These are phyloP conservation scores for Miltochrista miniata DNA, from an alignment of 2,888 invertebrate species.

Conservation along the genomic window DNA sequence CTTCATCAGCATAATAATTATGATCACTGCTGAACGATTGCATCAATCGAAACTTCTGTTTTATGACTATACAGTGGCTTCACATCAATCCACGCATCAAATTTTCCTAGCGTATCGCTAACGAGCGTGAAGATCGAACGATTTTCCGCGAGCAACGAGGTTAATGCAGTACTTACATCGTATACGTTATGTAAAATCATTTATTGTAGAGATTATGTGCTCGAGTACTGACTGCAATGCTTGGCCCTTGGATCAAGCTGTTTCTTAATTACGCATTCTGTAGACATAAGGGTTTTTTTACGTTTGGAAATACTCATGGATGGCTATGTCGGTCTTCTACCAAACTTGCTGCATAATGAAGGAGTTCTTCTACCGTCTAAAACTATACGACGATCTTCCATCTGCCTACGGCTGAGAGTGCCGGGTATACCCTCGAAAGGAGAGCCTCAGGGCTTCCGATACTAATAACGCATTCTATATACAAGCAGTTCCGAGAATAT, in stretches of 20 bases:
- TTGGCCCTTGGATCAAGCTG: conserved; percentile 5
- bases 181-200: conserved; percentile 24
- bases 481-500: too few relatives aligned
- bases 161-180: conserved; percentile 20
- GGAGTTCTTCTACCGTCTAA: too few relatives aligned
- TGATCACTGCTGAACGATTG: too few relatives aligned
- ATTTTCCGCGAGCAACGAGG: conserved; percentile 28
- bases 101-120: conserved; percentile 31
- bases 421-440: too few relatives aligned
- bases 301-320: neutral
- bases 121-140: conserved; percentile 46
- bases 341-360: too few relatives aligned
- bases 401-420: too few relatives aligned
- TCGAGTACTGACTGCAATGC: conserved; percentile 4
- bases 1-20: too few relatives aligned
- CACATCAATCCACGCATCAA: conserved; percentile 16
- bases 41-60: conserved; percentile 10
- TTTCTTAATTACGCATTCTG: conserved; percentile 9
- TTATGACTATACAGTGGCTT: neutral
- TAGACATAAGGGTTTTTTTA: too few relatives aligned
- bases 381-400: too few relatives aligned
- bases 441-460: too few relatives aligned
- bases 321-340: neutral
- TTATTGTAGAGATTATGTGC: conserved; percentile 9
- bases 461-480: too few relatives aligned